Evolutionary conservation across 2,113 vertebrate species (phyloP), one percentile per base, ranked within the genome.

Genomic region (Urocitellus parryii): DNA sequence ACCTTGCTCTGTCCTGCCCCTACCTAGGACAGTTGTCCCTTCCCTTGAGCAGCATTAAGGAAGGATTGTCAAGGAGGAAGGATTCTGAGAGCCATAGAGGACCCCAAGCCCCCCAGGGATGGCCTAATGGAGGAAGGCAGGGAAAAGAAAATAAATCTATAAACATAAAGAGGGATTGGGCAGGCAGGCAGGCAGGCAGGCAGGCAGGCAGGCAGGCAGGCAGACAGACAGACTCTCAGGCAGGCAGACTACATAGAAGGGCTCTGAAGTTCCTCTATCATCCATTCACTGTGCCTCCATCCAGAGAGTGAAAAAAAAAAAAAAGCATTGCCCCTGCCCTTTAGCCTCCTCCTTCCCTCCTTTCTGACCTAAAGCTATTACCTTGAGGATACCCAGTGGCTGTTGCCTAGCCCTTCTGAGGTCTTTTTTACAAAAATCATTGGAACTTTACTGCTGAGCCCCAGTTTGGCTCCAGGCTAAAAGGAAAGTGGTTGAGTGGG

Each of bases 401-500:
- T 3, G 72, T 58, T 0, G 8, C 96, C 80, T 94, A 80, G 84
- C 65, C 9, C 25, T 9, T 96, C 56, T 79, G 39, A 82, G 85
- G 56, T 85, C 25, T 48, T 79, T 89, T n/a, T 95, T 42, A 58
- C 22, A 70, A 79, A 96, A 95, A 93, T 77, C 91, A 76, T 68
- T 68, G 76, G 56, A 51, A 96, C 72, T 88, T 85, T 37, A 58
- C n/a, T 91, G 22, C 53, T 74, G 27, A 4, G 34, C 18, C 63
- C 65, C 74, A 61, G 72, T 37, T 85, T 91, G 79, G 85, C 68
- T 94, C 58, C 37, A 89, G 86, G 88, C 67, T 96, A 68, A 96
- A 90, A 96, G 81, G 17, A 74, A 96, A 82, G 73, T 83, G 73
- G 79, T 34, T 83, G 42, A 45, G 9, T 24, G 34, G 8, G 63